Conservation (phyloP, 2,113 vertebrate species). For the Cyanoderma ruficeps region DNA sequence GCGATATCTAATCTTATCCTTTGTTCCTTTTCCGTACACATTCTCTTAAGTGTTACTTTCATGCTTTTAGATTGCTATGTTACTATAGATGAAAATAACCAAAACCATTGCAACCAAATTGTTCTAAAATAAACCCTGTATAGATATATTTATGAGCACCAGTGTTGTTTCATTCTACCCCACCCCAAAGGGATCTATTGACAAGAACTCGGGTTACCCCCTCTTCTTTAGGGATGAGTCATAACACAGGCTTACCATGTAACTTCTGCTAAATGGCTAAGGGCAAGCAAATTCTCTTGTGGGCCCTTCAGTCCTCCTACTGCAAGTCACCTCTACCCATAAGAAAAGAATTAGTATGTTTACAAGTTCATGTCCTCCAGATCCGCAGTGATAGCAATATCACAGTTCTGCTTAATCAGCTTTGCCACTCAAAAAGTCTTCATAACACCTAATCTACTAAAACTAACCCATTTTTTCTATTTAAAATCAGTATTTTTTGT, state of each 20-base stretch:
- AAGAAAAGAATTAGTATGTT: not conserved
- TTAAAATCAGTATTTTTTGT: not conserved
- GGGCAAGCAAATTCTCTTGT: not conserved
- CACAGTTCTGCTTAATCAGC: not conserved
- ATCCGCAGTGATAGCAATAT: not conserved
- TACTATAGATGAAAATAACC: not conserved
- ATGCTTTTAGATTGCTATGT: not conserved
- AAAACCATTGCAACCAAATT: not conserved
- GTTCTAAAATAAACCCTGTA: not conserved
- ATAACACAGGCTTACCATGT: not conserved
- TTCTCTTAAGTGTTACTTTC: not conserved
- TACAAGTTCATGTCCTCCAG: not conserved
- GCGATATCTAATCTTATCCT: not conserved
- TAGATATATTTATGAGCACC: not conserved
- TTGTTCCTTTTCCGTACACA: not conserved
- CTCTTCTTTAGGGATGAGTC: not conserved
- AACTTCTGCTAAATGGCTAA: not conserved
- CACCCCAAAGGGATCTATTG: accelerated
- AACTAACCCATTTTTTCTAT: accelerated
- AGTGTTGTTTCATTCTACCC: not conserved
- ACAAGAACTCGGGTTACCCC: accelerated
- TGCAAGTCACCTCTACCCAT: not conserved
- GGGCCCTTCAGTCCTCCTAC: not conserved
- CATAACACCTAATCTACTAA: not conserved
- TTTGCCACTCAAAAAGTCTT: not conserved